Percentiles rank a stretch among this genome's conserved stretches.
phyloP scores from a whole-genome alignment of 2,888 invertebrate species.

The Eretmocerus hayati region DNA sequence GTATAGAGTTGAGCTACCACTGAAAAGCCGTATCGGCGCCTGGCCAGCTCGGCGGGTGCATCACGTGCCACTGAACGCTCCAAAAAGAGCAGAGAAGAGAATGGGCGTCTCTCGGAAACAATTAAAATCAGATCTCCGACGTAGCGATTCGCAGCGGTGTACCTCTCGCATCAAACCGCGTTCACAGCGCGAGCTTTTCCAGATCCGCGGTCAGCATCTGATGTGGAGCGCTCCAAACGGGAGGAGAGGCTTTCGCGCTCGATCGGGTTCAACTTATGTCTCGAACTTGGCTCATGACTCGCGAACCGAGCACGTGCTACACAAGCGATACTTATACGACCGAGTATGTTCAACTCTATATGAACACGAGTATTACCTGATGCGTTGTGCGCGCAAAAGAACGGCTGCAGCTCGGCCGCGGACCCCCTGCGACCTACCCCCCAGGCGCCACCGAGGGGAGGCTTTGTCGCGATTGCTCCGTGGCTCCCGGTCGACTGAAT shows the following conservation, averaged over 20 bases:
- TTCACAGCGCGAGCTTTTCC: not conserved
- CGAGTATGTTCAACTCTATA: no score
- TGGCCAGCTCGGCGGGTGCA: not conserved
- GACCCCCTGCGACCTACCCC: constrained; percentile 39
- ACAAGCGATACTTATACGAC: no score
- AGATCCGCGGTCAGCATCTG: no score
- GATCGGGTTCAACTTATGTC: constrained; percentile 15
- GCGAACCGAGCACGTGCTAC: not conserved
- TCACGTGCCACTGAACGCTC: no score
- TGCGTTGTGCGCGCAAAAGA: no score
- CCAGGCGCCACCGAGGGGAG: constrained; percentile 31
- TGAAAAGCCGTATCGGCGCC: not conserved
- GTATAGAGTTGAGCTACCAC: not conserved
- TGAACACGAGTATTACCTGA: no score
- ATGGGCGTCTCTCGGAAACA: not conserved
- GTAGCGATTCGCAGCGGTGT: not conserved
- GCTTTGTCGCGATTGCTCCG: constrained; percentile 41
- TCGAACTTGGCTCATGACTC: constrained; percentile 18
- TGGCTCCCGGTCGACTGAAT: constrained; percentile 40
- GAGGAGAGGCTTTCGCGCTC: constrained; percentile 5
- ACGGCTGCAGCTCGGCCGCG: not conserved
- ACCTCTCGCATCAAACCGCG: not conserved
- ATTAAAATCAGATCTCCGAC: not conserved
- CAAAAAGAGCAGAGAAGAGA: not conserved
- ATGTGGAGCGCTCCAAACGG: no score